These are phyloP conservation scores for Augiades crinisus DNA, from an alignment of 2,888 invertebrate species.

Conservation along the genomic window DNA sequence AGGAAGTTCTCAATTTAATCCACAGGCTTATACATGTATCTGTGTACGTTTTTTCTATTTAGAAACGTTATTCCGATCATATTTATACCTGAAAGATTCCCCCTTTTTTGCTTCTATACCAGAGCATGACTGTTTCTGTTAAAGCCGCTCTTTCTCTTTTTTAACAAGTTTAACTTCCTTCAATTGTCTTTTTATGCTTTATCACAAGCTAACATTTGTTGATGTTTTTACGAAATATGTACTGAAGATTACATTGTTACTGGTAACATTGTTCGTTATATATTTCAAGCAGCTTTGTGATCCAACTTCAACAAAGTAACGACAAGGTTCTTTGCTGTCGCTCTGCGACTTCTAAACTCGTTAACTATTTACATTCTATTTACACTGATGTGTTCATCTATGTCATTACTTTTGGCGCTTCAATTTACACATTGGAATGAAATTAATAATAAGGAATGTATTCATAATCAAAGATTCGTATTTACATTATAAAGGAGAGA, in stretches of 20 bases:
- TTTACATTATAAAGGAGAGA: constrained; percentile 56
- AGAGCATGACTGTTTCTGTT: too few species aligned
- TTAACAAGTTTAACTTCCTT: background rate
- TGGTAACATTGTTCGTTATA: constrained; percentile 61
- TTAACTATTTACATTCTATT: constrained; percentile 77
- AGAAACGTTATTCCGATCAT: too few species aligned
- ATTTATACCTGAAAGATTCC: too few species aligned
- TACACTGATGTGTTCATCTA: constrained; percentile 64
- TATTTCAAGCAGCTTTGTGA: constrained; percentile 11
- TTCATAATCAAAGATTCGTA: constrained; percentile 56
- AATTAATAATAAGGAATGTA: constrained; percentile 76
- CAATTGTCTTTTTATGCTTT: constrained; percentile 15
- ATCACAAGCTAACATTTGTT: constrained; percentile 1
- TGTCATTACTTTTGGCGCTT: constrained; percentile 51
- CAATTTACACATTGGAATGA: constrained; percentile 70
- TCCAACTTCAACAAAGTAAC: constrained; percentile 34
- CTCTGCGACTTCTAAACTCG: constrained; percentile 67
- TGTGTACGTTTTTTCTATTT: too few species aligned
- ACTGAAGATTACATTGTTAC: constrained; percentile 34
- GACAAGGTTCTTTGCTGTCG: constrained; percentile 52
- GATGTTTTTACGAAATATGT: constrained; percentile 3
- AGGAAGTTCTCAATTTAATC: background rate
- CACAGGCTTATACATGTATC: too few species aligned
- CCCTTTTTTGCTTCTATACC: too few species aligned
- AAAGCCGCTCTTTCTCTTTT: background rate